Evolutionary conservation across 2,113 vertebrate genomes (phyloP), one percentile per base, ranked within the genome.

Genomic region (Hyla sarda): DNA sequence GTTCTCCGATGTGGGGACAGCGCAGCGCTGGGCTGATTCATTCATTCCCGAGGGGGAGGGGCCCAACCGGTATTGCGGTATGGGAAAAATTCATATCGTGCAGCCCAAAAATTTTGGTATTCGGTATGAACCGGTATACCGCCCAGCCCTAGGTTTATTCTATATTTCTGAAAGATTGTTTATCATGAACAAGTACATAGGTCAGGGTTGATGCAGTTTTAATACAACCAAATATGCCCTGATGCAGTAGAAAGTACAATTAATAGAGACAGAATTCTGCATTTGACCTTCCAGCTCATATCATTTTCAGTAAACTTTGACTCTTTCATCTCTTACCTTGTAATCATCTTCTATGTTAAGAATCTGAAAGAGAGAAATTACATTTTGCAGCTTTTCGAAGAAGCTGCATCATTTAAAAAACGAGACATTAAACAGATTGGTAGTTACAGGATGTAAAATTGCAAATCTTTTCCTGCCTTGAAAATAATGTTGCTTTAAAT

Each of bases 401-500:
- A 37, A 69, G 45, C 41, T 23, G 80, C 41, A 67, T 82, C 62
- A 82, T 50, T 82, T 82, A 69, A 32, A 82, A 82, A 48, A 52
- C 3, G 25, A 82, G 62, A 71, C 62, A 69, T 67, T 65, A 48
- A 82, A 65, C 47, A 82, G 62, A 82, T 47, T 47, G 80, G 80
- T 71, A 82, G 80, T 82, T 82, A 69, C 80, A 82, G 45, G 60
- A 82, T 69, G 80, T 82, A 82, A 82, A 69, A 82, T 71, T 82
- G 80, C 60, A 69, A 82, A 82, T 82, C 80, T 69, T 71, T 82
- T 67, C 80, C 80, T 82, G 62, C 80, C 80, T 82, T 50, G 80
- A 48, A 82, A 69, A 82, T 81, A 82, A 82, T 69, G 80, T 82
- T 69, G 62, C 62, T 82, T 67, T 82, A 82, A 82, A 82, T 82